Evolutionary conservation across 2,797 vertebrate species (phyloP).

Genomic region (Onychomys leucogaster): DNA sequence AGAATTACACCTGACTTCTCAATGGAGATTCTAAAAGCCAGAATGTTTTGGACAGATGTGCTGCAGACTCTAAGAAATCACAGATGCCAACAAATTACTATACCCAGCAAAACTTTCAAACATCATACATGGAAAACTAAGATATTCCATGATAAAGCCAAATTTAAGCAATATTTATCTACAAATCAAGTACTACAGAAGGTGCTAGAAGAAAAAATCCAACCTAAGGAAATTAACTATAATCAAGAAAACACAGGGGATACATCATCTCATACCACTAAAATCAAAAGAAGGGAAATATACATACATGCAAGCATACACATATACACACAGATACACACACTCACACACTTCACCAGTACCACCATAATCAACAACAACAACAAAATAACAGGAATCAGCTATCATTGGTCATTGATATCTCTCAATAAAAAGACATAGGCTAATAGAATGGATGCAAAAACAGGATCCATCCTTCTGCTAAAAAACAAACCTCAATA

Average conservation of each 20-base stretch:
- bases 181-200: background rate
- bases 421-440: background rate
- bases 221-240: background rate
- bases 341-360: background rate
- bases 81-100: background rate
- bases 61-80: background rate
- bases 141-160: too few species aligned
- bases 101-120: background rate
- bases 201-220: background rate
- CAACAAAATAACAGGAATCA: background rate
- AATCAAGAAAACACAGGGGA: background rate
- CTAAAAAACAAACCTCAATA: background rate
- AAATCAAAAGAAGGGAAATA: background rate
- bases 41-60: background rate
- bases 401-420: background rate
- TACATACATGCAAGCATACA: background rate
- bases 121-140: background rate
- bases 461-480: background rate
- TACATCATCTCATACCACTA: background rate
- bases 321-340: background rate
- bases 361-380: background rate
- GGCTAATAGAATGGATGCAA: background rate
- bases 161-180: background rate
- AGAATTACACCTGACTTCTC: background rate
- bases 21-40: background rate